Conservation (phyloP, 2,797 vertebrate genomes). For the Macropus fuliginosus region DNA sequence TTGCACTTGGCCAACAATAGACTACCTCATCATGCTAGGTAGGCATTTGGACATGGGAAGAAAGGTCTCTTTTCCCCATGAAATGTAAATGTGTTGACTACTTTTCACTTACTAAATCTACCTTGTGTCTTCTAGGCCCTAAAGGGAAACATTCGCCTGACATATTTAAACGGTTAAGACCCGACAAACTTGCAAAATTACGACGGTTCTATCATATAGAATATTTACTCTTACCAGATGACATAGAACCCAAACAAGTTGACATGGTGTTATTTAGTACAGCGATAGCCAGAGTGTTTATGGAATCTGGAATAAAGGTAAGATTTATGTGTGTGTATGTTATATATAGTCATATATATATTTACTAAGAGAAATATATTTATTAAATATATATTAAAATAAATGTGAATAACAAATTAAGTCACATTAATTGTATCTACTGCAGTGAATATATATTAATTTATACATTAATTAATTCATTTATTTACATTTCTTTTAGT, state of each 20-base stretch:
- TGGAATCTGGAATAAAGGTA: conserved; percentile 81
- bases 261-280: conserved; percentile 87
- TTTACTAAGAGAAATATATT: neutral
- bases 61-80: rapidly evolving
- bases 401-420: neutral
- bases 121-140: conserved; percentile 71
- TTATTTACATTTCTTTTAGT: neutral
- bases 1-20: neutral
- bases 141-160: conserved; percentile 54
- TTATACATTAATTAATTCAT: neutral
- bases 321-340: neutral
- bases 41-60: neutral
- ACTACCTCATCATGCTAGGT: too few species aligned
- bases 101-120: conserved; percentile 22
- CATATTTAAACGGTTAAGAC: conserved; percentile 37
- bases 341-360: neutral
- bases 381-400: neutral
- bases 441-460: neutral
- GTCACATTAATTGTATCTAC: neutral
- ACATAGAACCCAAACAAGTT: conserved; percentile 81
- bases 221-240: conserved; percentile 87
- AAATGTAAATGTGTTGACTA: neutral
- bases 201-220: conserved; percentile 88
- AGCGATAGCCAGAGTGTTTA: conserved; percentile 86
- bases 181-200: conserved; percentile 61